A percentile compares a stretch with the other conserved stretches of the same genome.
These are phyloP conservation scores for Tenualosa thibaudeaui DNA, from an alignment of 2,797 vertebrate genomes.

Conservation along the genomic window DNA sequence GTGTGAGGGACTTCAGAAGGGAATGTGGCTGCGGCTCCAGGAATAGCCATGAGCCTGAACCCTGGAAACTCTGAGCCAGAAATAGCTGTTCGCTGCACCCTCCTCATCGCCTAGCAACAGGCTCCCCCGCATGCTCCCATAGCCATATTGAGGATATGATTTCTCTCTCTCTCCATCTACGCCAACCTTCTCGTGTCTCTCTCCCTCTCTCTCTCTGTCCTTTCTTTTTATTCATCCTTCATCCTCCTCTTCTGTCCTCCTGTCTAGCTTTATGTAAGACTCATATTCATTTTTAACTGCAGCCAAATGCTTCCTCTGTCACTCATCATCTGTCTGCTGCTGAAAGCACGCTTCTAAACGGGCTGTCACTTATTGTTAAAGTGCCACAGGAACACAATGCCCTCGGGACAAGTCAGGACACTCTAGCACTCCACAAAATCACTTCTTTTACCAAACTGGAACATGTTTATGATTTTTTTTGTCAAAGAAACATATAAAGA, in stretches of 20 bases:
- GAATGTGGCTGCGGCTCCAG: slow-evolving; percentile 78
- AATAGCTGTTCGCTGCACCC: slow-evolving; percentile 73
- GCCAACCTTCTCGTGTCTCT: slow-evolving; percentile 39
- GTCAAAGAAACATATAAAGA: no score
- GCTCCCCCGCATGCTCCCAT: slow-evolving; percentile 70
- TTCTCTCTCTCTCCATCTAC: slow-evolving; percentile 46
- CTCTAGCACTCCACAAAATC: neutral
- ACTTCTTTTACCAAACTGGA: neutral
- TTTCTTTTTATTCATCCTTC: slow-evolving; percentile 26
- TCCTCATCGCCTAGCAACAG: slow-evolving; percentile 80
- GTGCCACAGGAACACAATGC: neutral
- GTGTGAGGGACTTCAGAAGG: slow-evolving; percentile 63
- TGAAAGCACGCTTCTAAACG: neutral
- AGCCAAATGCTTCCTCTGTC: slow-evolving; percentile 12
- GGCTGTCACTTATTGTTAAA: slow-evolving; percentile 1
- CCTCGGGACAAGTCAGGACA: neutral
- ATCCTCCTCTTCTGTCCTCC: neutral
- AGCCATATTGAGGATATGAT: slow-evolving; percentile 65
- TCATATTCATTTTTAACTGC: neutral
- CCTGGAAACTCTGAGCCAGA: slow-evolving; percentile 79
- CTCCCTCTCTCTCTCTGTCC: slow-evolving; percentile 30
- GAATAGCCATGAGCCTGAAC: slow-evolving; percentile 81
- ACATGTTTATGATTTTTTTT: no score
- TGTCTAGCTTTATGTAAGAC: neutral
- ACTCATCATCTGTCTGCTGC: neutral